These are phyloP conservation scores for Coleophora flavipennella DNA, from an alignment of 2,888 invertebrate genomes.

Conservation along the genomic window DNA sequence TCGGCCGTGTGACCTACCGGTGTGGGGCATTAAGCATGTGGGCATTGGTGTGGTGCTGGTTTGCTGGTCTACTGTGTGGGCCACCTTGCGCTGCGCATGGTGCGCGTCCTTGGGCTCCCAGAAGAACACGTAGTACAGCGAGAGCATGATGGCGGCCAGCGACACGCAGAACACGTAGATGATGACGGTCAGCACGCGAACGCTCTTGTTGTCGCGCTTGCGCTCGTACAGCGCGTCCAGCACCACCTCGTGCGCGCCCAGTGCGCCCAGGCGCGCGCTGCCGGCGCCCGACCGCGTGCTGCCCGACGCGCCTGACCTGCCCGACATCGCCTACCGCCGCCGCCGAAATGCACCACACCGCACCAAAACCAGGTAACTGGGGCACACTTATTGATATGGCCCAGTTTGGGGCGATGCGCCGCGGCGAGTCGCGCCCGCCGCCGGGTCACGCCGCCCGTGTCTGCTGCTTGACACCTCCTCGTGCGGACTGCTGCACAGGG, in stretches of 20 bases:
- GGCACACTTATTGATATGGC: constrained; percentile 66
- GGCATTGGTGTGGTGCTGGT: constrained; percentile 69
- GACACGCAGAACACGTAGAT: constrained; percentile 96
- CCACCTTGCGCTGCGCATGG: constrained; percentile 66
- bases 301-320: too few relatives aligned
- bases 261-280: constrained; percentile 64
- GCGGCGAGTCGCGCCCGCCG: constrained; percentile 30
- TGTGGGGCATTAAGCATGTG: constrained; percentile 70
- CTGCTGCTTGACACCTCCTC: constrained; percentile 64
- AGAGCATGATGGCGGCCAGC: constrained; percentile 92
- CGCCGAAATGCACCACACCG: constrained; percentile 35
- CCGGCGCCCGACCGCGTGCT: constrained; percentile 53
- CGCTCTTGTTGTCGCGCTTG: constrained; percentile 89
- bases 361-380: constrained; percentile 52
- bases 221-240: constrained; percentile 84
- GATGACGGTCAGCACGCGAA: constrained; percentile 92
- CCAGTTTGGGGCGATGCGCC: constrained; percentile 55
- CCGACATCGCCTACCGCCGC: constrained; percentile 19
- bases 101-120: constrained; percentile 85
- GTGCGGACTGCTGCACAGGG: constrained; percentile 62
- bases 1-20: constrained; percentile 63
- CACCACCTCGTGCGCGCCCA: constrained; percentile 75
- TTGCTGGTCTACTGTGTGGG: constrained; percentile 63
- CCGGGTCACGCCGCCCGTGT: constrained; percentile 63
- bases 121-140: constrained; percentile 93